phyloP scores from a whole-genome alignment of 2,113 vertebrate genomes.

The Heterochromis multidens region DNA sequence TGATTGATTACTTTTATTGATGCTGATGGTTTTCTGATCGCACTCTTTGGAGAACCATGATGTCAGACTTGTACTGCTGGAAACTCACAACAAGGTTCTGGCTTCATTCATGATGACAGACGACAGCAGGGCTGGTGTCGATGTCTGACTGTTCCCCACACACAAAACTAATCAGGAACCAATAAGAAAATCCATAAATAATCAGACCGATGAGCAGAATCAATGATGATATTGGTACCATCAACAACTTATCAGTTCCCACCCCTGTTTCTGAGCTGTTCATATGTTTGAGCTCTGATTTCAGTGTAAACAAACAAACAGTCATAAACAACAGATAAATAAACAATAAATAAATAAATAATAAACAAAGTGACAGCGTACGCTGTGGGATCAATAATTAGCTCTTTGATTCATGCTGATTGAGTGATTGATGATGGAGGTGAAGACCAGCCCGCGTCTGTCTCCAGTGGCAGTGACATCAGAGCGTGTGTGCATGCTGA shows the following conservation, averaged over 20 bases:
- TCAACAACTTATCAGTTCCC: background rate
- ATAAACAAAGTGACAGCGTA: background rate
- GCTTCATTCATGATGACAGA: too few relatives aligned
- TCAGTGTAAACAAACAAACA: background rate
- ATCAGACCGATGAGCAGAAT: background rate
- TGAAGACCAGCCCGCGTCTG: background rate
- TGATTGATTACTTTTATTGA: background rate
- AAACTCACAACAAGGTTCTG: too few relatives aligned
- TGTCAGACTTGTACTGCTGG: too few relatives aligned
- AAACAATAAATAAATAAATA: background rate
- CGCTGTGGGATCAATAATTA: background rate
- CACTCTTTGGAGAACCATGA: background rate
- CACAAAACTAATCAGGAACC: background rate
- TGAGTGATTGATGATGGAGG: background rate
- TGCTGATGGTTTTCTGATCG: background rate
- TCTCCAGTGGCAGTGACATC: slow-evolving; percentile 32
- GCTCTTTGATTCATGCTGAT: background rate
- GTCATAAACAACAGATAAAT: background rate
- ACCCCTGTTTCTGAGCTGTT: background rate
- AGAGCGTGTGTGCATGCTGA: slow-evolving; percentile 3
- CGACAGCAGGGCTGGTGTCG: too few relatives aligned
- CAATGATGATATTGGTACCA: background rate
- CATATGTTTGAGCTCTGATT: background rate
- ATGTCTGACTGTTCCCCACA: background rate
- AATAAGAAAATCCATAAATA: background rate